phyloP scores from a whole-genome alignment of 2,113 vertebrate species.

The Diphyllodes magnificus region DNA sequence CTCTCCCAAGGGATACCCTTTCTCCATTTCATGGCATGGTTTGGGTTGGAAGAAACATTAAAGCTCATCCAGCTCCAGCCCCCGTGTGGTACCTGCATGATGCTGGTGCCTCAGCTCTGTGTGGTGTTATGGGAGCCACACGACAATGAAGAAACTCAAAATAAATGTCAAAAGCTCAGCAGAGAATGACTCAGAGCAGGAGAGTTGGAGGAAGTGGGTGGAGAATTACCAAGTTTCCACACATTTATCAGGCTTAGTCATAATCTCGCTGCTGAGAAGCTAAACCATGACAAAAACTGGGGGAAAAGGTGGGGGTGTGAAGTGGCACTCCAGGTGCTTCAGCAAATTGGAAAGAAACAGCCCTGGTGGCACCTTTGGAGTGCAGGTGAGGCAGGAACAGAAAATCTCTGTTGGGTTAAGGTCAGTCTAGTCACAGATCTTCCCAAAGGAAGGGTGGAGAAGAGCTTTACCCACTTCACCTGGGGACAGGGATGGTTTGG shows the following conservation, averaged over 20 bases:
- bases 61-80: neutral
- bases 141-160: conserved; percentile 1
- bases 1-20: neutral
- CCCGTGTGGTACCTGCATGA: neutral
- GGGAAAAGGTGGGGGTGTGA: neutral
- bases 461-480: neutral
- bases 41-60: neutral
- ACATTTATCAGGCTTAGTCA: conserved; percentile 52
- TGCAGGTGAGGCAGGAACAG: neutral
- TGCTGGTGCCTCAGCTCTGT: neutral
- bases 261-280: conserved; percentile 34
- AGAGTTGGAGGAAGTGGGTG: conserved; percentile 45
- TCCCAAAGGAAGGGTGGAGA: neutral
- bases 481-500: neutral
- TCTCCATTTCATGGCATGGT: neutral
- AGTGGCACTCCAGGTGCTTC: neutral
- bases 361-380: neutral
- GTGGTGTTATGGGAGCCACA: neutral
- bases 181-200: conserved; percentile 48
- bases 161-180: conserved; percentile 44
- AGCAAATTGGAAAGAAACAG: neutral
- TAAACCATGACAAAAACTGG: neutral
- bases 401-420: neutral
- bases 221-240: conserved; percentile 53
- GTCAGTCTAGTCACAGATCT: neutral